phyloP scores from a whole-genome alignment of 2,797 vertebrate species.

The Enteromius viviparus region DNA sequence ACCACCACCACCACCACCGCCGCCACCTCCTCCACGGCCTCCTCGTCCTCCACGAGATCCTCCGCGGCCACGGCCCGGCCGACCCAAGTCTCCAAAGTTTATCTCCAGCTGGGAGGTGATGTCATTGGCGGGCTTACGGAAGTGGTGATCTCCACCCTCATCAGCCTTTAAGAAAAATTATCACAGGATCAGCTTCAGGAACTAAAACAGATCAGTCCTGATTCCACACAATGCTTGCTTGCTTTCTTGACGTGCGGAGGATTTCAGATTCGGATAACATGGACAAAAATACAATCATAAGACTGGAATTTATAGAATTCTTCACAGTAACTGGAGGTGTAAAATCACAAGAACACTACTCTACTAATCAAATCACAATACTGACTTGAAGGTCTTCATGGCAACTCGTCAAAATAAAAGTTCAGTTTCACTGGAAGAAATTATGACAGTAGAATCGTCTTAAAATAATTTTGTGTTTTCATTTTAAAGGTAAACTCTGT shows the following conservation, averaged over 20 bases:
- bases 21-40: slow-evolving; percentile 66
- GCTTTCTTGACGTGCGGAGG: background rate
- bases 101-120: slow-evolving; percentile 99
- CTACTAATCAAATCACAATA: background rate
- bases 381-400: background rate
- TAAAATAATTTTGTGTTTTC: background rate
- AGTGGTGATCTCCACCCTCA: slow-evolving; percentile 93
- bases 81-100: slow-evolving; percentile 97
- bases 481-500: background rate
- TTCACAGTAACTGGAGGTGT: background rate
- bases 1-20: slow-evolving; percentile 69
- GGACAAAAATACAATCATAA: background rate
- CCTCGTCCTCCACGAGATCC: slow-evolving; percentile 82
- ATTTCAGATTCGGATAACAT: background rate
- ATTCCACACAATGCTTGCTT: background rate
- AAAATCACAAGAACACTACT: background rate
- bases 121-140: slow-evolving; percentile 98
- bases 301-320: background rate
- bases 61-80: slow-evolving; percentile 92
- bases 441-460: background rate
- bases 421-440: background rate
- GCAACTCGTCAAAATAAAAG: background rate
- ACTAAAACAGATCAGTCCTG: background rate
- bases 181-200: background rate
- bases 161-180: slow-evolving; percentile 72